These are phyloP conservation scores for Drosophila carrolli DNA, from an alignment of 1,140 invertebrate genomes.

Conservation along the genomic window DNA sequence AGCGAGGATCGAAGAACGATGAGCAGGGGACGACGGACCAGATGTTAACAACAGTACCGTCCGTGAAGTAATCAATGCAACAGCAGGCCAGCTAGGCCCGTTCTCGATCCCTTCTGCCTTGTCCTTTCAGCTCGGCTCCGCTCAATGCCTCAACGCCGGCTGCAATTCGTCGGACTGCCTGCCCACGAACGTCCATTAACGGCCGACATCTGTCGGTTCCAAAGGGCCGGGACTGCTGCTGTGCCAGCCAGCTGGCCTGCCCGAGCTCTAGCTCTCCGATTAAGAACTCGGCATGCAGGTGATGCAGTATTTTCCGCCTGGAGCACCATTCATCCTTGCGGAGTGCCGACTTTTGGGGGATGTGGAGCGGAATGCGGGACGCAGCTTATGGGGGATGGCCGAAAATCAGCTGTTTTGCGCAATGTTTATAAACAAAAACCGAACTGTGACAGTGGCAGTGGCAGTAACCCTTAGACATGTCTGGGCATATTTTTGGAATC, in stretches of 20 bases:
- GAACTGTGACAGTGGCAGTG: conserved; percentile 26
- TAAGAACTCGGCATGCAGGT: conserved; percentile 34
- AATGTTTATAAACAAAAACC: conserved; percentile 81
- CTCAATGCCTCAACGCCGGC: conserved; percentile 26
- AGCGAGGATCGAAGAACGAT: conserved; percentile 11
- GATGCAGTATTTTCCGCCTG: conserved; percentile 28
- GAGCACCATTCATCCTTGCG: conserved; percentile 16
- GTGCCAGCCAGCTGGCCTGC: conserved; percentile 35
- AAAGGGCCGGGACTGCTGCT: conserved; percentile 2
- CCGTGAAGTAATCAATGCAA: conserved; percentile 50
- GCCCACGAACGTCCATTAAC: conserved; percentile 31
- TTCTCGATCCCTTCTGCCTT: conserved; percentile 10
- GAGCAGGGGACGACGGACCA: conserved; percentile 15
- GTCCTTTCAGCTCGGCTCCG: conserved; percentile 9
- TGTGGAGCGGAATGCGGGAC: conserved; percentile 13
- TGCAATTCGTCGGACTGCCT: conserved; percentile 37
- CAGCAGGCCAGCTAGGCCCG: conserved; percentile 42
- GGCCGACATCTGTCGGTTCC: conserved; percentile 32
- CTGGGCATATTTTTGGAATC: conserved; percentile 76
- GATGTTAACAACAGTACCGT: conserved; percentile 34
- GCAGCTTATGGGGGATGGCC: conserved; percentile 50
- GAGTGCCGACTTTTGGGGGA: neutral
- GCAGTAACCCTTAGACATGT: conserved; percentile 80
- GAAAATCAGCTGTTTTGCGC: conserved; percentile 80
- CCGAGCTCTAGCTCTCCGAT: conserved; percentile 19